Evolutionary conservation across 2,888 invertebrate species (phyloP), one percentile per base, ranked within the genome.

Genomic region (Allacma fusca): DNA sequence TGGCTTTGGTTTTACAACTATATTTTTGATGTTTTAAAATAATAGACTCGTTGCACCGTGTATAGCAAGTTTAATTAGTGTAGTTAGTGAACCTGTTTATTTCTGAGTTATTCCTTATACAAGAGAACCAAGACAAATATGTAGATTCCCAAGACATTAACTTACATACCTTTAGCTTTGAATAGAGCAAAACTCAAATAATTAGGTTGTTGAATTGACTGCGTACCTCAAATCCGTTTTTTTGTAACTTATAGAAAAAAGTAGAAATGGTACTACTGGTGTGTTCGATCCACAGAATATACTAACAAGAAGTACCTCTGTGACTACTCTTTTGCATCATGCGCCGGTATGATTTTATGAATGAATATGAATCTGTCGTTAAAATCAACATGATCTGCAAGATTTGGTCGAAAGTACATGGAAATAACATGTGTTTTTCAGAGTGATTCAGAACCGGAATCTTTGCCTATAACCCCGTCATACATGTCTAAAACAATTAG

Each of bases 371-470:
- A 9, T 40, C 40, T 7, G 7, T 21, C 19, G 12, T 13, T 34
- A 69, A 13, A 24, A 9, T 69, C 9, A 29, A 19, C 40, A 7
- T 40, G 12, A 29, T 69, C 13, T n/a, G n/a, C 40, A 23, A 2
- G 19, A 40, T 71, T 26, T 50, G 9, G 19, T 21, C n/a, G n/a
- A 40, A 50, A 13, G 34, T 28, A 12, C 7, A 9, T 67, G 5
- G 73, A 57, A 21, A n/a, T 69, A 34, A 64, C 73, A 7, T 64
- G 77, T 78, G n/a, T 78, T 76, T 78, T 75, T 76, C 67, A 83
- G 81, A 84, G 83, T 72, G 83, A 84, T 72, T 84, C 83, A 74
- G 83, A 84, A 65, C 81, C 82, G 43, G 83, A 84, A 78, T 83
- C 83, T 69, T 78, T 84, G 69, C 83, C 82, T 64, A 78, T 79